Evolutionary conservation across 2,113 vertebrate genomes (phyloP), one percentile per base, ranked within the genome.

Genomic region (Antigone vipio): DNA sequence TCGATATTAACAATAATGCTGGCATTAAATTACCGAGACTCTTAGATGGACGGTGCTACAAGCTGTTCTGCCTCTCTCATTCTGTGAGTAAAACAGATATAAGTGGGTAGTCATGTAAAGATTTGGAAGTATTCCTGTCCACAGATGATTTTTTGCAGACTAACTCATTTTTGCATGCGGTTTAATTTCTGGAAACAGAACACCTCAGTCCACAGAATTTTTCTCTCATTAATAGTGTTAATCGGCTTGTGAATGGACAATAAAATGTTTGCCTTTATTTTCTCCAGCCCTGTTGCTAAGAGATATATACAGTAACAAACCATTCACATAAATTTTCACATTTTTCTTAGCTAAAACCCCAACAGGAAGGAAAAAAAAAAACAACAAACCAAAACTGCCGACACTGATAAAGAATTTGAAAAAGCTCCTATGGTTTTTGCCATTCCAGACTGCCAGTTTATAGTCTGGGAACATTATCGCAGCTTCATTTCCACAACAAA

Each of bases 401-500:
- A 96, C 96, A 91, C 81, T 91, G 94, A 95, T 94, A 96, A 90
- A 96, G 75, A 96, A 91, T 97, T 96, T 96, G 87, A 96, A 91
- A 95, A 95, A 90, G 66, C 62, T 94, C 78, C 85, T 97, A 82
- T 11, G 69, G 34, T 68, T 89, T 94, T 75, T 92, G 77, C 89
- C 84, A 78, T 56, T 34, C 82, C 80, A 97, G 74, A 76, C 71
- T 94, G 89, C 74, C 95, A 88, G 81, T 96, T 97, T 97, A 85
- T 88, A 95, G 76, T 89, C 95, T 95, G 85, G 86, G 93, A 96
- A 97, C 86, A 94, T 88, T 85, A 92, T 96, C 64, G 26, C 59
- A 86, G 89, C 92, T 95, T 98, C 84, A 96, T 96, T 97, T 97
- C 91, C 87, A 96, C 84, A 95, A 94, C 69, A 96, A 94, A 97